Base-by-base conservation (phyloP, 2,888 invertebrate species). In the Papilio demoleus region DNA sequence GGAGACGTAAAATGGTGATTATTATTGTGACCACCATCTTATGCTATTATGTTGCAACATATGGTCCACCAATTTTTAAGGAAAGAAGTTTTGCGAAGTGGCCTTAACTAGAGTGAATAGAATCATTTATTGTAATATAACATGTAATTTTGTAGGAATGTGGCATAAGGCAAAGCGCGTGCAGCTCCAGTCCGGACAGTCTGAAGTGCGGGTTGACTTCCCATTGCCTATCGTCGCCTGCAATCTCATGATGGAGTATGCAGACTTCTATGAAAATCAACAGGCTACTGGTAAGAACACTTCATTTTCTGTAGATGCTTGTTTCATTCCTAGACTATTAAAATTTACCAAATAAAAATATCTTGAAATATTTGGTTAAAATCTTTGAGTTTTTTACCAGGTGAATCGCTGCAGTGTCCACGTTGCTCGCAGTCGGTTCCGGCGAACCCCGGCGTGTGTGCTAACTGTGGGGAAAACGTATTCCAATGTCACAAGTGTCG, bases 401-500 rank as follows among this genome's bases (percentile, higher is more conserved):
- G 93, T 34, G 99, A 99, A 88, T 99, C 98, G 0, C 92, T 99
- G 22, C 98, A 99, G 86, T 99, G 99, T 81, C 99, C 99, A 0
- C 94, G 99, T 27, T 99, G 99, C 85, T 98, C 98, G 70, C 98
- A 99, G 27, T 97, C 98, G 0, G 99, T 99, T 0, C 98, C 99
- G 0, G 97, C 99, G 0, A 98, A 98, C 85, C 99, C 99, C 0
- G 99, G 99, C 0, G 98, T 99, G 0, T 99, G 99, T 83, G 97
- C 96, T 0, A 98, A 98, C 86, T 98, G 98, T 82, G 99, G 99
- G 0, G 99, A 99, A 86, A 99, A 99, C 86, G 99, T 99, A 0
- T 99, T 98, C 93, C 99, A 99, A 81, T 99, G 99, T 81, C 99
- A 99, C 92, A 99, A 99, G 90, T 99, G 99, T 91, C 95, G 97